Base-by-base conservation (phyloP, 2,797 vertebrate genomes). In the Chiroxiphia lanceolata region DNA sequence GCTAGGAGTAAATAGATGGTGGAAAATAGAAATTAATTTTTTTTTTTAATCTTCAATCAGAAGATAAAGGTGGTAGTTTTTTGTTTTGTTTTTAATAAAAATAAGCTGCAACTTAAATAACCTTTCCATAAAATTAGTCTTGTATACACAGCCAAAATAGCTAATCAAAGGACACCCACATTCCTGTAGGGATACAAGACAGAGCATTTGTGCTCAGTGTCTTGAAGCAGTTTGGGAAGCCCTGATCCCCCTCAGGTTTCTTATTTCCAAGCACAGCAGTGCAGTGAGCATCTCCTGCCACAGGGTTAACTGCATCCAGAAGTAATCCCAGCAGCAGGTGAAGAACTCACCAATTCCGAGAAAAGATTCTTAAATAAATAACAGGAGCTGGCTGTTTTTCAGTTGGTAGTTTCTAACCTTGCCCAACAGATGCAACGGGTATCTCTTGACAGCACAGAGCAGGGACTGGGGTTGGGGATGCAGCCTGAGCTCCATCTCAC, bases 311-410 rank as follows among this genome's bases (percentile, higher is more conserved):
- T 3, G 1, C 34, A 50, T 17, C 61, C 18, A 45, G 47, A 25
- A 83, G 31, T 3, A 1, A 68, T 12, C 21, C 63, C 0, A 0
- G 16, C 0, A 1, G 19, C 80, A 86, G 53, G 20, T 15, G 27
- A 84, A 13, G 10, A 84, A 13, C 5, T 69, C 67, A n/a, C 38
- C 54, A 53, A 0, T 16, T 65, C n/a, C 61, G 47, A 10, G 10
- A 3, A 61, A 36, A 54, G 22, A 9, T 36, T 27, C 19, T 21
- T 6, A 8, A 68, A 60, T 6, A n/a, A 72, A 51, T 0, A 1
- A 1, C 31, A 78, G 29, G 23, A 42, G 33, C 8, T 1, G 69
- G 23, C 34, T 78, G 22, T 14, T 80, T 51, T 34, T 2, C 90
- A 79, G 89, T 13, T 42, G 42, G 6, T 6, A 16, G 59, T 79